A percentile compares a stretch with the other conserved stretches of the same genome.
These are phyloP conservation scores for Laterallus jamaicensis DNA, from an alignment of 2,113 vertebrate genomes.

Conservation along the genomic window DNA sequence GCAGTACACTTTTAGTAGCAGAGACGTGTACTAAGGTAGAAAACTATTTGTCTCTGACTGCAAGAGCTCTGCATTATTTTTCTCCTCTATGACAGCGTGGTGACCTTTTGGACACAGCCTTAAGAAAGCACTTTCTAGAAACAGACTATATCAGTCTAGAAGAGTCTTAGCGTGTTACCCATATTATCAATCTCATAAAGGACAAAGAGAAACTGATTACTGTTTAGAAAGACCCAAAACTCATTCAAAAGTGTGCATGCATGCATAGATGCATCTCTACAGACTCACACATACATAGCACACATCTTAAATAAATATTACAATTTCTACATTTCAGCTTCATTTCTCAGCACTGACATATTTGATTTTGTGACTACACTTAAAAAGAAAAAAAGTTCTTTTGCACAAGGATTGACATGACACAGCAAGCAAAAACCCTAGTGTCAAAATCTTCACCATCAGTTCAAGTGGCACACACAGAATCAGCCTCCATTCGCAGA, in stretches of 20 bases:
- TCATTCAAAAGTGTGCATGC: not conserved
- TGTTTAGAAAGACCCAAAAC: not conserved
- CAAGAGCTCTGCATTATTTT: constrained; percentile 28
- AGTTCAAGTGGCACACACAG: not conserved
- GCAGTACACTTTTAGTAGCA: constrained; percentile 10
- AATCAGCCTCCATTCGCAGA: not conserved
- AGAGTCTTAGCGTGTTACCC: not conserved
- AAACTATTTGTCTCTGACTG: constrained; percentile 40
- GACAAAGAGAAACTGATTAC: not conserved
- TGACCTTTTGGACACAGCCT: constrained; percentile 16
- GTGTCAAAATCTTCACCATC: not conserved
- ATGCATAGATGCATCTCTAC: not conserved
- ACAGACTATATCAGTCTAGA: not conserved
- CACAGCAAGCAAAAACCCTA: not conserved
- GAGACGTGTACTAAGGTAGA: constrained; percentile 23
- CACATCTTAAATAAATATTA: not conserved
- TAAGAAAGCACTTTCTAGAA: constrained; percentile 1
- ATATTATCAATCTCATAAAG: not conserved
- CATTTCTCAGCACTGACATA: not conserved
- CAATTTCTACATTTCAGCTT: not conserved
- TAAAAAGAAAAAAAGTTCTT: not conserved
- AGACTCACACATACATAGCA: not conserved
- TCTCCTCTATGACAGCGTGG: not conserved
- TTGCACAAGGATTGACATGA: not conserved
- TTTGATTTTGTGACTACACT: not conserved